phyloP scores from a whole-genome alignment of 2,888 invertebrate species.

The Hanleya hanleyi region DNA sequence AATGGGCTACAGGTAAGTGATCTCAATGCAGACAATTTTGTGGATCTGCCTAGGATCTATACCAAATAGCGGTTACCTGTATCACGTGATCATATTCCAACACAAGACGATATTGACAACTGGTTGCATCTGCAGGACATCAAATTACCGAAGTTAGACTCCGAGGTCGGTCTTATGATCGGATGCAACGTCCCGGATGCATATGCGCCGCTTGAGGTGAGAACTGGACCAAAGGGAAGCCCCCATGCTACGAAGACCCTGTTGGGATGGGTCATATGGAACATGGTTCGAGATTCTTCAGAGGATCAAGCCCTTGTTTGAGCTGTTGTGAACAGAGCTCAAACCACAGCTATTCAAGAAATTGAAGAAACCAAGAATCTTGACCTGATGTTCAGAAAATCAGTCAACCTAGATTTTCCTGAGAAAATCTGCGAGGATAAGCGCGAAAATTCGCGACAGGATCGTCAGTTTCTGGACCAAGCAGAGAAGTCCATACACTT shows the following conservation, averaged over 20 bases:
- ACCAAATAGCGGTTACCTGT: conserved; percentile 30
- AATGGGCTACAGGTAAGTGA: conserved; percentile 13
- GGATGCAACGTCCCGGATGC: conserved; percentile 26
- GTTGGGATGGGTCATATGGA: conserved; percentile 28
- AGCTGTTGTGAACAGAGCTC: neutral
- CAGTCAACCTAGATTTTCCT: neutral
- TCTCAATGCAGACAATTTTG: too few relatives aligned
- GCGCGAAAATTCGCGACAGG: neutral
- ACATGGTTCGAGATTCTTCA: conserved; percentile 2
- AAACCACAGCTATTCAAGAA: neutral
- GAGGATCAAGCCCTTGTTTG: neutral
- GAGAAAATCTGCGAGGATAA: neutral
- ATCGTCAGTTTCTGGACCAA: neutral
- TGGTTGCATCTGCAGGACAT: conserved; percentile 28
- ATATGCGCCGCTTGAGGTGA: conserved; percentile 18
- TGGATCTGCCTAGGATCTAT: conserved; percentile 27
- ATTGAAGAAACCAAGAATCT: neutral
- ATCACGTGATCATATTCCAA: conserved; percentile 21
- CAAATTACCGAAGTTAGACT: conserved; percentile 18
- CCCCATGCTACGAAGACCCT: conserved; percentile 19
- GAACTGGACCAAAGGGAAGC: too few relatives aligned
- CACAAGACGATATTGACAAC: conserved; percentile 19
- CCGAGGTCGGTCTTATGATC: conserved; percentile 14
- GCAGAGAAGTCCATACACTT: neutral
- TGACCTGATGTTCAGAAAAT: neutral